These are phyloP conservation scores for Batillaria attramentaria DNA, from an alignment of 1,140 invertebrate genomes.

Conservation along the genomic window DNA sequence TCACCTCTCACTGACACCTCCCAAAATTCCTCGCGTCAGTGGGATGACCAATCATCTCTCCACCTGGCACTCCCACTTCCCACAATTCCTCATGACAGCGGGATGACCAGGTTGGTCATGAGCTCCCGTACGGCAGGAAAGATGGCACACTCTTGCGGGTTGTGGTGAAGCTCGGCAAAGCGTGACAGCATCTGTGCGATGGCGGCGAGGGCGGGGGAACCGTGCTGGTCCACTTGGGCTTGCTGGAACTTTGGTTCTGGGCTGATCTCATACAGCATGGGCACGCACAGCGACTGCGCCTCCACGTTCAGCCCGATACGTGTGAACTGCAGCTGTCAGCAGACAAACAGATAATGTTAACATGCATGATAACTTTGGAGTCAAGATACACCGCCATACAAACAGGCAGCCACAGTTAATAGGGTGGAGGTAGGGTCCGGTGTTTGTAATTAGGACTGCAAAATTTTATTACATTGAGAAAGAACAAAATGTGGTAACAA, in stretches of 20 bases:
- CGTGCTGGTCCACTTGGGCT: constrained; percentile 83
- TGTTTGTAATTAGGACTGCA: too few relatives aligned
- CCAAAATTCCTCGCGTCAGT: too few relatives aligned
- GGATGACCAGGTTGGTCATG: constrained; percentile 80
- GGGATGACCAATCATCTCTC: too few relatives aligned
- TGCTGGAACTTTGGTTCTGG: constrained; percentile 89
- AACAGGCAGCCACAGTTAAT: background rate
- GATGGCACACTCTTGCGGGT: constrained; percentile 84
- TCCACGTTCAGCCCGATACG: constrained; percentile 79
- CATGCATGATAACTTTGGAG: background rate
- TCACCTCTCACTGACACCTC: too few relatives aligned
- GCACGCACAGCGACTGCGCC: constrained; percentile 84
- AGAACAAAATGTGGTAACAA: too few relatives aligned
- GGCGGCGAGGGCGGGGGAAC: constrained; percentile 65
- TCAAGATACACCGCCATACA: too few relatives aligned
- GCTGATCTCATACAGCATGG: constrained; percentile 89
- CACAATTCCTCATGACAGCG: too few relatives aligned
- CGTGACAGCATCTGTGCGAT: constrained; percentile 81
- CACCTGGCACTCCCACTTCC: too few relatives aligned
- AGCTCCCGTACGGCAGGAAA: constrained; percentile 91
- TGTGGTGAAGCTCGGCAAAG: constrained; percentile 78
- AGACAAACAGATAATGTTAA: constrained; percentile 1
- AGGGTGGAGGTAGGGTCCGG: background rate
- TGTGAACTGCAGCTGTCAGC: constrained; percentile 85
- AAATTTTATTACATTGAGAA: too few relatives aligned